These are phyloP conservation scores for Enhydra lutris DNA, from an alignment of 2,113 vertebrate species.

Conservation along the genomic window DNA sequence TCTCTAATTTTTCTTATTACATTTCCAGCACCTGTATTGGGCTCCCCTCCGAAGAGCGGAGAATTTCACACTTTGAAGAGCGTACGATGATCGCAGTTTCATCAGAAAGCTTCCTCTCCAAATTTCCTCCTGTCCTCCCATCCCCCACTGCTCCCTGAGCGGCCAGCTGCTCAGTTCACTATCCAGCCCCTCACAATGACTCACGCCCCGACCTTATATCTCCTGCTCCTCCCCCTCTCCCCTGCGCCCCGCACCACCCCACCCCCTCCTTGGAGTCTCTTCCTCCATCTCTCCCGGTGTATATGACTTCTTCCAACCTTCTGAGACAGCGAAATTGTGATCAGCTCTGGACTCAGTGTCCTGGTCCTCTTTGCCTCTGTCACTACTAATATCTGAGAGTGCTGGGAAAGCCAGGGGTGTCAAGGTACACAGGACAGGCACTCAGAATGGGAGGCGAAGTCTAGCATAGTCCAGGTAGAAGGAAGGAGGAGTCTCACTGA, in stretches of 20 bases:
- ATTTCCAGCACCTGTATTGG: neutral
- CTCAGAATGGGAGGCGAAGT: fast-evolving
- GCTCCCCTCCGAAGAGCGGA: neutral
- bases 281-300: neutral
- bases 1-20: too few species aligned
- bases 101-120: neutral
- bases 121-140: neutral
- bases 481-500: neutral
- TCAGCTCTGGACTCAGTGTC: neutral
- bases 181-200: neutral
- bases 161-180: fast-evolving
- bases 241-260: fast-evolving
- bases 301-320: neutral
- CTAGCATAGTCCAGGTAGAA: neutral
- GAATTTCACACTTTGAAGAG: neutral
- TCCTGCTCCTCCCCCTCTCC: neutral
- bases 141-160: too few species aligned
- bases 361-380: neutral
- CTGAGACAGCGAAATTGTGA: neutral
- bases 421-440: neutral
- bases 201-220: fast-evolving
- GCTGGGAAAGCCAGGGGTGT: neutral
- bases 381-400: neutral
- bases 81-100: neutral
- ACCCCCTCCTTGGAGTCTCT: neutral